Conservation (phyloP, 1,140 invertebrate species). For the Pseudoatta argentina region DNA sequence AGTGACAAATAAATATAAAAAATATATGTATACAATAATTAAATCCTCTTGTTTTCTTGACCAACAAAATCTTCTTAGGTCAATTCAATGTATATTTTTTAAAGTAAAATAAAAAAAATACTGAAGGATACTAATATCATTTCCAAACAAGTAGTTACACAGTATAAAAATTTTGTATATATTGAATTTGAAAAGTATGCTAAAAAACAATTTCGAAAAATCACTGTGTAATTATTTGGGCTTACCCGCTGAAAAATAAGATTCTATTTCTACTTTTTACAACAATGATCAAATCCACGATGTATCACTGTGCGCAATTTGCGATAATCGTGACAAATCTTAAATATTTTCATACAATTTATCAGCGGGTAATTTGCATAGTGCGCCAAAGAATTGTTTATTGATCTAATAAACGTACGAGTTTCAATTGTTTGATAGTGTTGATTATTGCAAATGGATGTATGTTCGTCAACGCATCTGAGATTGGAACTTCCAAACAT, state of each 20-base stretch:
- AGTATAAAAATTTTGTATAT: constrained; percentile 7
- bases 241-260: constrained; percentile 30
- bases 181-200: constrained; percentile 26
- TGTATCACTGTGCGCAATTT: constrained; percentile 5
- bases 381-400: constrained; percentile 8
- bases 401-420: constrained; percentile 3
- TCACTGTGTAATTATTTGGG: constrained; percentile 3
- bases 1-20: constrained; percentile 54
- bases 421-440: constrained; percentile 34
- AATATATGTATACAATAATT: constrained; percentile 43
- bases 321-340: neutral
- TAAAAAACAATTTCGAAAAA: constrained; percentile 13
- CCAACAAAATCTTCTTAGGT: constrained; percentile 17
- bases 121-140: constrained; percentile 6
- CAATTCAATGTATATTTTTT: constrained; percentile 17
- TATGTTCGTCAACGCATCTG: constrained; percentile 8
- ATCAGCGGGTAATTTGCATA: constrained; percentile 35
- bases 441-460: constrained; percentile 66
- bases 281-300: constrained; percentile 35
- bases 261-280: constrained; percentile 9
- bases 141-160: constrained; percentile 50
- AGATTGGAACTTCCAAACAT: constrained; percentile 9
- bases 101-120: constrained; percentile 36
- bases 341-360: constrained; percentile 5
- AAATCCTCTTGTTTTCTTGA: constrained; percentile 20